phyloP scores from a whole-genome alignment of 2,888 invertebrate species.

The Athalia rosae region DNA sequence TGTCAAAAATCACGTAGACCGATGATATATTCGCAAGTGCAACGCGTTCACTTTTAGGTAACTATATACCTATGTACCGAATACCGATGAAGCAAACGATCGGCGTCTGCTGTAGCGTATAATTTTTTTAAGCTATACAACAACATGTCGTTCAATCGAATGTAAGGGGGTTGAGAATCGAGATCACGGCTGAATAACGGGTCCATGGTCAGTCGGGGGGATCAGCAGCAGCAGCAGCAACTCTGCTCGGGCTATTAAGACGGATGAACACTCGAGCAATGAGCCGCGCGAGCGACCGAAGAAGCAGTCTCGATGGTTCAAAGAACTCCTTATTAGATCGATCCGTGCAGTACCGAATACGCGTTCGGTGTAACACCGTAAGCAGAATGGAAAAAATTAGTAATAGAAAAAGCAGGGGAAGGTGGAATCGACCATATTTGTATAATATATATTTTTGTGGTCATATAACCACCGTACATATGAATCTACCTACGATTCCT shows the following conservation, averaged over 20 bases:
- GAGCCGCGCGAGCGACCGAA: not conserved
- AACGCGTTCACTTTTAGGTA: too few species aligned
- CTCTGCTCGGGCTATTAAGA: not conserved
- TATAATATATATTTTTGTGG: not conserved
- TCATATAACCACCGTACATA: too few species aligned
- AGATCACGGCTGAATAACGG: conserved; percentile 66
- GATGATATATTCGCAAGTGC: too few species aligned
- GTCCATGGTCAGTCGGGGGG: conserved; percentile 59
- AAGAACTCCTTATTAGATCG: conserved; percentile 30
- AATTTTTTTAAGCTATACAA: not conserved
- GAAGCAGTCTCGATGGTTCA: conserved; percentile 4
- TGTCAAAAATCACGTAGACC: too few species aligned
- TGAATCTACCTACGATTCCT: too few species aligned
- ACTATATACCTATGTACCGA: too few species aligned
- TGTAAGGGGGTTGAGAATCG: conserved; percentile 62
- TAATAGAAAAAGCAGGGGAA: not conserved
- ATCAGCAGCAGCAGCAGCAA: not conserved
- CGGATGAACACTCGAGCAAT: conserved; percentile 3
- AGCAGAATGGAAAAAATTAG: not conserved
- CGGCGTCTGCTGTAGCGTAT: too few species aligned
- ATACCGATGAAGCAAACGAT: too few species aligned
- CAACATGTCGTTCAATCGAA: conserved; percentile 48
- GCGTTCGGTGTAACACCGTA: conserved; percentile 20
- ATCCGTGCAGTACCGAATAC: conserved; percentile 32
- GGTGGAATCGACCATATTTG: not conserved